Conservation (phyloP, 1,140 invertebrate genomes). For the Drosophila fuyamai region DNA sequence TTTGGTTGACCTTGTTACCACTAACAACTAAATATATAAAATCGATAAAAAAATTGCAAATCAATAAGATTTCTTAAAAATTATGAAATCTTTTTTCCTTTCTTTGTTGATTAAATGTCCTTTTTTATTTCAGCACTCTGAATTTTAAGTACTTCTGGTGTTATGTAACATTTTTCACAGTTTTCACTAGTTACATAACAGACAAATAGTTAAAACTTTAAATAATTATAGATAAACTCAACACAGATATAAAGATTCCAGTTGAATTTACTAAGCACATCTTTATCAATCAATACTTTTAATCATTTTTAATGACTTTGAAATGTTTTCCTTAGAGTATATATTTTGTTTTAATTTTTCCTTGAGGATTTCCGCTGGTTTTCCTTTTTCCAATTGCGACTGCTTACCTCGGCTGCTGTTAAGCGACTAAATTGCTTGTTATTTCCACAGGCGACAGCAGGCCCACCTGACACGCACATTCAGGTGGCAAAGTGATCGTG, state of each 20-base stretch:
- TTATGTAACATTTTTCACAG: slow-evolving; percentile 7
- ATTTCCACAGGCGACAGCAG: slow-evolving; percentile 12
- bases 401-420: slow-evolving; percentile 61
- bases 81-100: background rate
- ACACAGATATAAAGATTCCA: background rate
- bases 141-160: background rate
- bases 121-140: background rate
- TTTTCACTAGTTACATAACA: slow-evolving; percentile 49
- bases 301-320: background rate
- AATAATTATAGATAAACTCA: background rate
- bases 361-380: background rate
- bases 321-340: background rate
- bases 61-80: slow-evolving; percentile 12
- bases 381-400: slow-evolving; percentile 40
- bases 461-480: slow-evolving; percentile 12
- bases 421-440: slow-evolving; percentile 52
- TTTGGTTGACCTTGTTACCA: slow-evolving; percentile 77
- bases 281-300: background rate
- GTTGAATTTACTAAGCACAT: background rate
- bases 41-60: slow-evolving; percentile 55
- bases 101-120: no score
- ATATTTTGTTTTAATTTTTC: slow-evolving; percentile 4
- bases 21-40: slow-evolving; percentile 69
- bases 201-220: background rate
- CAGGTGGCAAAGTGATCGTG: slow-evolving; percentile 61